Evolutionary conservation across 2,797 vertebrate genomes (phyloP).

Genomic region (Danionella dracula): DNA sequence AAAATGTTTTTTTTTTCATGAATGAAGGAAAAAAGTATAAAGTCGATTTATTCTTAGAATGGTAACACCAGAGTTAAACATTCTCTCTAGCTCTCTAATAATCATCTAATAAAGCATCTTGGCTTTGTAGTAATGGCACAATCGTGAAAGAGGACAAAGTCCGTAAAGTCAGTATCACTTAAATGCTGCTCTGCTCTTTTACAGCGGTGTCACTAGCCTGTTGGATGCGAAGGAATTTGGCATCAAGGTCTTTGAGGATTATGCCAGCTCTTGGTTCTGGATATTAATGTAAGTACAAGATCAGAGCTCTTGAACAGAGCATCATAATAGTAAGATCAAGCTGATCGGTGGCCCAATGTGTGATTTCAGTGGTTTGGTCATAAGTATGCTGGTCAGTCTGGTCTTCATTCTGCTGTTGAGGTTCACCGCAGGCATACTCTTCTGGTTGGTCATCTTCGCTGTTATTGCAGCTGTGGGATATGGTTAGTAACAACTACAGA

Average conservation of each 20-base stretch:
- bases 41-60: background rate
- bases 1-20: slow-evolving; percentile 10
- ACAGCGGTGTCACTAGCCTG: slow-evolving; percentile 79
- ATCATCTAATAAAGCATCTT: background rate
- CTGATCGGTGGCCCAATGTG: slow-evolving; percentile 40
- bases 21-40: background rate
- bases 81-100: background rate
- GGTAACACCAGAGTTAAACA: slow-evolving; percentile 10
- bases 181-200: slow-evolving; percentile 32
- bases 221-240: slow-evolving; percentile 83
- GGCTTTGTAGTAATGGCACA: background rate
- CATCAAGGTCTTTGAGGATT: slow-evolving; percentile 92
- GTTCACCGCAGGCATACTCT: slow-evolving; percentile 81
- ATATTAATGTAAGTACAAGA: slow-evolving; percentile 84
- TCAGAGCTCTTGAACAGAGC: background rate
- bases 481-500: slow-evolving; percentile 63
- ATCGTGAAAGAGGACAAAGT: background rate
- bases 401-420: slow-evolving; percentile 86
- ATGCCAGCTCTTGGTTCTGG: slow-evolving; percentile 91
- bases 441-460: slow-evolving; percentile 86
- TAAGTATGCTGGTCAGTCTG: slow-evolving; percentile 88
- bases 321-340: background rate
- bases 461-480: slow-evolving; percentile 80
- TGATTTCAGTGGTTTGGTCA: slow-evolving; percentile 76
- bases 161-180: background rate